Evolutionary conservation across 2,113 vertebrate species (phyloP).

Genomic region (Oncorhynchus masou): DNA sequence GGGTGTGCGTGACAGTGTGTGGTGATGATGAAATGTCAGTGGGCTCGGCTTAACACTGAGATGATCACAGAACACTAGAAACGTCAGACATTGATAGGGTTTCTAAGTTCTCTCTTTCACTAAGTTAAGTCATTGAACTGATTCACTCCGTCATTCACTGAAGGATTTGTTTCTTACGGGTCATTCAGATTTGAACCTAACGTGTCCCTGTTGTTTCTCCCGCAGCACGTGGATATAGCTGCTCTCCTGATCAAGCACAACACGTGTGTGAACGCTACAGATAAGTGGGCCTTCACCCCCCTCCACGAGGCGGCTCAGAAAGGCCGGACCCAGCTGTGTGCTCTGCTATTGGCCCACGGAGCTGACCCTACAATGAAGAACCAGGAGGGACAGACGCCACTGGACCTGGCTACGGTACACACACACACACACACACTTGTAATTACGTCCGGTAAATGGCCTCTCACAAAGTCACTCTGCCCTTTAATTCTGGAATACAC

Average conservation of each 20-base stretch:
- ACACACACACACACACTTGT: neutral
- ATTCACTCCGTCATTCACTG: no score
- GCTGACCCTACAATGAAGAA: constrained; percentile 56
- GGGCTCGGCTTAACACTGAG: no score
- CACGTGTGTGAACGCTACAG: constrained; percentile 52
- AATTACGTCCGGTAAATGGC: no score
- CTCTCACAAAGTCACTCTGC: no score
- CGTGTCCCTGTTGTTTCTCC: neutral
- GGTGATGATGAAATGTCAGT: no score
- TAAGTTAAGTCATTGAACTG: no score
- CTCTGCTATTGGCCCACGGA: constrained; percentile 39
- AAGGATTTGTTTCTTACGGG: no score
- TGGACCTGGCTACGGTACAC: constrained; percentile 47
- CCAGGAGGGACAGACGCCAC: constrained; percentile 52
- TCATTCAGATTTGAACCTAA: neutral
- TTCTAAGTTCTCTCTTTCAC: no score
- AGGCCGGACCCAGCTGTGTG: constrained; percentile 39
- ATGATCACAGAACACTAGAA: no score
- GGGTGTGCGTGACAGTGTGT: no score
- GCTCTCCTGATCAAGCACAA: constrained; percentile 53
- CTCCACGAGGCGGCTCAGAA: constrained; percentile 42
- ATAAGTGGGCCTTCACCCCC: constrained; percentile 52
- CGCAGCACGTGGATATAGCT: constrained; percentile 51
- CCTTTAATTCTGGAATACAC: no score
- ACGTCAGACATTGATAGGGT: no score